Evolutionary conservation across 2,797 vertebrate genomes (phyloP).

Genomic region (Galaxias olidus): DNA sequence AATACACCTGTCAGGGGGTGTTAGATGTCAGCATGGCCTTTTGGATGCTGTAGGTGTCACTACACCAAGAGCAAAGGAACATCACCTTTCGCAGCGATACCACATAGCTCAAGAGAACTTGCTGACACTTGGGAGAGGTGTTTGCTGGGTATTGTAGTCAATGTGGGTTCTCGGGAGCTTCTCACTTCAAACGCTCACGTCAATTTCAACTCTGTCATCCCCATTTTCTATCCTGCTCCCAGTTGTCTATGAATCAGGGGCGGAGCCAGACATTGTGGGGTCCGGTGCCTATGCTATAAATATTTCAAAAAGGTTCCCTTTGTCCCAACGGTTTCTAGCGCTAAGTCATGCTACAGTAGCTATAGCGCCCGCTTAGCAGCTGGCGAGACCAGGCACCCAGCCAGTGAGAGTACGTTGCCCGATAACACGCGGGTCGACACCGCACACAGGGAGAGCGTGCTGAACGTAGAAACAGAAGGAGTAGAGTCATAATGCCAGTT

Average conservation of each 20-base stretch:
- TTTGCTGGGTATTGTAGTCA: slow-evolving; percentile 33
- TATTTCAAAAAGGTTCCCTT: slow-evolving; percentile 62
- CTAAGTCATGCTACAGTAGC: slow-evolving; percentile 15
- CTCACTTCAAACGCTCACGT: slow-evolving; percentile 46
- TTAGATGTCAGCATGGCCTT: no score
- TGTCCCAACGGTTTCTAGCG: slow-evolving; percentile 44
- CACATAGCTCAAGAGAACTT: slow-evolving; percentile 54
- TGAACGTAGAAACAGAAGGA: no score
- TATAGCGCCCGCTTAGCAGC: slow-evolving; percentile 28
- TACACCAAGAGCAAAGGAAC: slow-evolving; percentile 49
- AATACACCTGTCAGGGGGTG: slow-evolving; percentile 51
- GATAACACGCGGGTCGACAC: no score
- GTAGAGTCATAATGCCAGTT: no score
- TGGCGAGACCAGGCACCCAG: slow-evolving; percentile 22
- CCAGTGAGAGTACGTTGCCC: not conserved
- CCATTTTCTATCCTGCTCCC: slow-evolving; percentile 42
- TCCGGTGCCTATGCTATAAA: no score
- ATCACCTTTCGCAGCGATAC: slow-evolving; percentile 50
- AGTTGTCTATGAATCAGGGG: slow-evolving; percentile 60
- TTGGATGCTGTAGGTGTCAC: slow-evolving; percentile 51
- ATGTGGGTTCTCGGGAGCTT: slow-evolving; percentile 18
- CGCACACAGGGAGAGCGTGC: no score
- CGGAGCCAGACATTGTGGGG: no score
- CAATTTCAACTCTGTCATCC: slow-evolving; percentile 44
- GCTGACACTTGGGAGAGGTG: slow-evolving; percentile 47